Conservation (phyloP, 2,113 vertebrate genomes). For the Callospermophilus lateralis region DNA sequence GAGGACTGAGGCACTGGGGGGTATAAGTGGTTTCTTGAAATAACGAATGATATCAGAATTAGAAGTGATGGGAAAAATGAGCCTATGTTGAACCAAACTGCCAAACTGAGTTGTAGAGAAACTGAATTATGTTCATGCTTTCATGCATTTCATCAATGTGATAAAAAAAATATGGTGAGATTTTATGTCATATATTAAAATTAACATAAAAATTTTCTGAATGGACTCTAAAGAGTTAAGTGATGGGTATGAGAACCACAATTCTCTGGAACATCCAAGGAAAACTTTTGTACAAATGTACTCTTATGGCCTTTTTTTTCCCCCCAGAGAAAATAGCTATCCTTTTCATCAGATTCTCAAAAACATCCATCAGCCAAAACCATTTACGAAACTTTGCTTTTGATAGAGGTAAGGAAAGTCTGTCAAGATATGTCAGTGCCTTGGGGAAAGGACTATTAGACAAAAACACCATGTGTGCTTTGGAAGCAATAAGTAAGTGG, state of each 20-base stretch:
- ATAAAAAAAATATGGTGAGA: not conserved
- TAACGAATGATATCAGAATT: not conserved
- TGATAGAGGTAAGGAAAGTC: not conserved
- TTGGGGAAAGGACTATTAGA: constrained; percentile 51
- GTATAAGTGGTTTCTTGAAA: not conserved
- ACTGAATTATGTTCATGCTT: not conserved
- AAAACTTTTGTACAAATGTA: not conserved
- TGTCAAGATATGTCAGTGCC: constrained; percentile 67
- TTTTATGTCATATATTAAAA: not conserved
- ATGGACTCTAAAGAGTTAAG: not conserved
- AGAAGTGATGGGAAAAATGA: not conserved
- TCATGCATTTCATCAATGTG: not conserved
- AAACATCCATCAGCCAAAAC: not conserved
- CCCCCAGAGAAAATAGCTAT: not conserved
- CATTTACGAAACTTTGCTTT: constrained; percentile 52
- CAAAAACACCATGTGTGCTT: constrained; percentile 61
- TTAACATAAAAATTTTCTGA: not conserved
- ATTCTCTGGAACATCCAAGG: not conserved
- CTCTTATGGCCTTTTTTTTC: not conserved
- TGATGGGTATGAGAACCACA: not conserved
- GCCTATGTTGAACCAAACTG: not conserved
- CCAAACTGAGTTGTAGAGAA: not conserved
- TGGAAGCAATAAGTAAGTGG: not conserved
- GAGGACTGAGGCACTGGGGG: not conserved
- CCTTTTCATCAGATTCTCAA: not conserved